These are phyloP conservation scores for Eremobia ochroleuca DNA, from an alignment of 2,888 invertebrate species.

Conservation along the genomic window DNA sequence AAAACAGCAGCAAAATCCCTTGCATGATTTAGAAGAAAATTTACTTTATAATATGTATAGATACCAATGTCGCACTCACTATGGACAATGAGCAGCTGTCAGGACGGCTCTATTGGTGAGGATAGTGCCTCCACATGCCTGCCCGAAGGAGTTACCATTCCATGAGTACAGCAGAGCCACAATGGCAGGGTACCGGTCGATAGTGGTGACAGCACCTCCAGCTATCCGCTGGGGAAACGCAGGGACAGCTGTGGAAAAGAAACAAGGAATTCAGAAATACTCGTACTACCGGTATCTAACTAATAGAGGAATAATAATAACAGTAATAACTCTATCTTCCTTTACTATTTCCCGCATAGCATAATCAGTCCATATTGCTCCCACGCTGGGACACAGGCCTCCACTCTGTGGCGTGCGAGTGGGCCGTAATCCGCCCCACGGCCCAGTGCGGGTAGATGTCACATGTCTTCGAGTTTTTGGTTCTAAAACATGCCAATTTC, in stretches of 20 bases:
- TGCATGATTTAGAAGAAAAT: not conserved
- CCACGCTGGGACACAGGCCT: too few species aligned
- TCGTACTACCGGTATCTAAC: not conserved
- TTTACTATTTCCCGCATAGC: too few species aligned
- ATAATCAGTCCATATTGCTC: too few species aligned
- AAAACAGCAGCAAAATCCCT: not conserved
- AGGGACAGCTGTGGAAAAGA: conserved; percentile 49
- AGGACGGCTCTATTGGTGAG: conserved; percentile 73
- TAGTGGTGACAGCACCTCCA: conserved; percentile 74
- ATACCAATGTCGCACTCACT: conserved; percentile 28
- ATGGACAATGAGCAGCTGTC: conserved; percentile 67
- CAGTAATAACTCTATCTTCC: too few species aligned
- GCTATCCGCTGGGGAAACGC: conserved; percentile 71
- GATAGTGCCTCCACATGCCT: conserved; percentile 75
- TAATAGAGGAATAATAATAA: too few species aligned
- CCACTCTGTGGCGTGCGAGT: too few species aligned
- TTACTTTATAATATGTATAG: not conserved
- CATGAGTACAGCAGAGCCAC: conserved; percentile 68
- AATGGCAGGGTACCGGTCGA: conserved; percentile 72
- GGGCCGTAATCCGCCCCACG: too few species aligned
- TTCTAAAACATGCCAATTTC: too few species aligned
- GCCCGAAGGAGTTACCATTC: conserved; percentile 60
- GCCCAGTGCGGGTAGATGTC: too few species aligned
- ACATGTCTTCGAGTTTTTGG: too few species aligned
- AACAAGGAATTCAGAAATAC: not conserved